phyloP scores from a whole-genome alignment of 2,113 vertebrate species.

The Coreoperca whiteheadi region DNA sequence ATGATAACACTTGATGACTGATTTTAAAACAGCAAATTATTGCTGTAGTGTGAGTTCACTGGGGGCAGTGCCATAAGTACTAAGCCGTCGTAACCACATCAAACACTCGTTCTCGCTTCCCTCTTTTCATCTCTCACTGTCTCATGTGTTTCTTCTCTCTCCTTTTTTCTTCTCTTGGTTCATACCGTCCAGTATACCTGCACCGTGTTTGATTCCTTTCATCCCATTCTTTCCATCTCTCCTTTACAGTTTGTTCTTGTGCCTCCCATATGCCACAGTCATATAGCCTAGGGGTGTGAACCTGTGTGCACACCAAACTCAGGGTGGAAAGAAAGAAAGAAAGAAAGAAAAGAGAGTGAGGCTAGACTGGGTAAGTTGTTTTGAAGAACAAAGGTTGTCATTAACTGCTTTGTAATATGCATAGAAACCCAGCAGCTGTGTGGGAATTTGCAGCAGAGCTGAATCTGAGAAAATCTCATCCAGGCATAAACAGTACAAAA shows the following conservation, averaged over 20 bases:
- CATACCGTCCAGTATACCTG: conserved; percentile 36
- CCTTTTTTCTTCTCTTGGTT: conserved; percentile 24
- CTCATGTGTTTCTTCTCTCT: conserved; percentile 42
- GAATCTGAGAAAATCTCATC: conserved; percentile 22
- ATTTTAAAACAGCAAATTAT: conserved; percentile 29
- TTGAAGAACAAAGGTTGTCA: conserved; percentile 70
- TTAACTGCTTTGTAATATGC: conserved; percentile 64
- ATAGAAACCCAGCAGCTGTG: conserved; percentile 63
- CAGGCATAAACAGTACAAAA: conserved; percentile 29
- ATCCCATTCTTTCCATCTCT: conserved; percentile 45
- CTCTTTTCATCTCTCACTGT: conserved; percentile 63
- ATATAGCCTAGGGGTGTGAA: conserved; percentile 58
- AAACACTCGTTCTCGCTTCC: conserved; percentile 59
- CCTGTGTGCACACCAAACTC: conserved; percentile 58
- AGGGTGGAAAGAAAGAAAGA: neutral
- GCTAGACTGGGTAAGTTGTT: conserved; percentile 48
- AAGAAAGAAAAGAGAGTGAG: conserved; percentile 17
- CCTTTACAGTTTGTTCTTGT: conserved; percentile 34
- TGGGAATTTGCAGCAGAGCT: conserved; percentile 36
- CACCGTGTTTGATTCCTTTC: conserved; percentile 37
- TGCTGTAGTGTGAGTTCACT: conserved; percentile 57
- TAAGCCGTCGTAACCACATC: conserved; percentile 72
- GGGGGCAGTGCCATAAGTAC: conserved; percentile 55
- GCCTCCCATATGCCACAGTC: conserved; percentile 48
- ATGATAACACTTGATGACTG: conserved; percentile 1